Percentiles rank a stretch among this genome's conserved stretches.
Evolutionary conservation across 2,113 vertebrate genomes (phyloP).

Genomic region (Pogona vitticeps): DNA sequence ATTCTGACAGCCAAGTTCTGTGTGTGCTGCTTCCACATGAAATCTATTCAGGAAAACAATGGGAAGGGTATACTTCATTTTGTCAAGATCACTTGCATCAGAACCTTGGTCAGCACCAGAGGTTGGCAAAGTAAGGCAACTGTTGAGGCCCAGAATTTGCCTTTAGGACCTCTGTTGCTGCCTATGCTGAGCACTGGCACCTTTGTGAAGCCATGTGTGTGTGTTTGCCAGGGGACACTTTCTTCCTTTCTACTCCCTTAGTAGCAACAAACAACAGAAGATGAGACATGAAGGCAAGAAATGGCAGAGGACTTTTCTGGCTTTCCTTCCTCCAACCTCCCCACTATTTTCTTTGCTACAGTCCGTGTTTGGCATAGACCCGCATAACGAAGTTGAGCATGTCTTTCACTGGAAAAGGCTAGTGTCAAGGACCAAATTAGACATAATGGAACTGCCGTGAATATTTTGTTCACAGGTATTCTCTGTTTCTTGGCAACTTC

Average conservation of each 20-base stretch:
- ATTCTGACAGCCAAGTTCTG: conserved; percentile 26
- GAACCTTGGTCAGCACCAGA: not conserved
- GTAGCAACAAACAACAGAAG: not conserved
- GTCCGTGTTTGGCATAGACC: not conserved
- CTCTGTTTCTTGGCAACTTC: not conserved
- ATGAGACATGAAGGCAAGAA: not conserved
- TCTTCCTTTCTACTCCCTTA: not conserved
- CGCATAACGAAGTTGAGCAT: conserved; percentile 49
- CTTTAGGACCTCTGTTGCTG: not conserved
- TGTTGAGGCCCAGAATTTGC: not conserved
- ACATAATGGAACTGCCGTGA: not conserved
- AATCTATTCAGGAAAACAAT: conserved; percentile 39
- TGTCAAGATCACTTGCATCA: not conserved
- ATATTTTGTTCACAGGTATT: not conserved
- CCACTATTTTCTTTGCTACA: not conserved
- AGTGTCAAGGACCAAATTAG: not conserved
- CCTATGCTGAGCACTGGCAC: not conserved
- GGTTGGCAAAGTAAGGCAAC: not conserved
- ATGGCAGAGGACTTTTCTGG: not conserved
- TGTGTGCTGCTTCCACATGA: not conserved
- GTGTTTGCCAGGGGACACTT: not conserved
- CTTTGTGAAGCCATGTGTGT: not conserved
- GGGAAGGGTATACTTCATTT: conserved; percentile 39
- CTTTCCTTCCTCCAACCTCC: not conserved
- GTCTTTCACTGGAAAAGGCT: not conserved